These are phyloP conservation scores for Seira sanloemensis DNA, from an alignment of 2,888 invertebrate genomes.

Conservation along the genomic window DNA sequence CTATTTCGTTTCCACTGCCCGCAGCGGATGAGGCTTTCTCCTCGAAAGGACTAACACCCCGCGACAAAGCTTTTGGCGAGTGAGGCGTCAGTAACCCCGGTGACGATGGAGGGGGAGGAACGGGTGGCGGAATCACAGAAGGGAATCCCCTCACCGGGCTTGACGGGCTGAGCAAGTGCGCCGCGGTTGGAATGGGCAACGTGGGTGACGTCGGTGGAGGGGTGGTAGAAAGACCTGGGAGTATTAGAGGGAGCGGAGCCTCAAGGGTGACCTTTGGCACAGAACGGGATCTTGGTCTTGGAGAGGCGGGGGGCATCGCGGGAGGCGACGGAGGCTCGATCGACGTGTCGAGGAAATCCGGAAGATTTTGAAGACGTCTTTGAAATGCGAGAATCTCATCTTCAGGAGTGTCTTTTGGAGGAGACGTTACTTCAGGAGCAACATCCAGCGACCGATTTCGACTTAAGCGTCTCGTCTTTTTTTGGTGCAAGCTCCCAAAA, in stretches of 20 bases:
- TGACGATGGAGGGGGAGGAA: constrained; percentile 72
- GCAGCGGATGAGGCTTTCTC: constrained; percentile 61
- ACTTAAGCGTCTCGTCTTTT: constrained; percentile 69
- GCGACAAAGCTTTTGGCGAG: constrained; percentile 71
- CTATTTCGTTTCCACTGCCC: constrained; percentile 57
- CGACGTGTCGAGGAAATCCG: constrained; percentile 76
- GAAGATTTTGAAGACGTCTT: constrained; percentile 79
- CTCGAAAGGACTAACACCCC: constrained; percentile 69
- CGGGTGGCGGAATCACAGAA: constrained; percentile 71
- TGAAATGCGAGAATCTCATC: constrained; percentile 79
- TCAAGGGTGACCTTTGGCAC: constrained; percentile 77
- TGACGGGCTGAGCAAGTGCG: constrained; percentile 73
- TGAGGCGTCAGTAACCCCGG: constrained; percentile 72
- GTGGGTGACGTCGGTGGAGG: constrained; percentile 71
- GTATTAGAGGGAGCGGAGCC: constrained; percentile 75
- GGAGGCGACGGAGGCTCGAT: constrained; percentile 75
- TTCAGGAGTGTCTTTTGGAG: constrained; percentile 75
- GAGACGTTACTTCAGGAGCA: constrained; percentile 72
- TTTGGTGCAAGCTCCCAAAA: constrained; percentile 72
- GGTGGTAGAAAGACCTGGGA: constrained; percentile 73
- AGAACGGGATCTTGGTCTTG: constrained; percentile 77
- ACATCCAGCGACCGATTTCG: constrained; percentile 72
- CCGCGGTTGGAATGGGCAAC: constrained; percentile 69
- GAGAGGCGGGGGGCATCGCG: constrained; percentile 73
- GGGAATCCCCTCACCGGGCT: constrained; percentile 74